These are phyloP conservation scores for Athalia rosae DNA, from an alignment of 2,888 invertebrate species.

Conservation along the genomic window DNA sequence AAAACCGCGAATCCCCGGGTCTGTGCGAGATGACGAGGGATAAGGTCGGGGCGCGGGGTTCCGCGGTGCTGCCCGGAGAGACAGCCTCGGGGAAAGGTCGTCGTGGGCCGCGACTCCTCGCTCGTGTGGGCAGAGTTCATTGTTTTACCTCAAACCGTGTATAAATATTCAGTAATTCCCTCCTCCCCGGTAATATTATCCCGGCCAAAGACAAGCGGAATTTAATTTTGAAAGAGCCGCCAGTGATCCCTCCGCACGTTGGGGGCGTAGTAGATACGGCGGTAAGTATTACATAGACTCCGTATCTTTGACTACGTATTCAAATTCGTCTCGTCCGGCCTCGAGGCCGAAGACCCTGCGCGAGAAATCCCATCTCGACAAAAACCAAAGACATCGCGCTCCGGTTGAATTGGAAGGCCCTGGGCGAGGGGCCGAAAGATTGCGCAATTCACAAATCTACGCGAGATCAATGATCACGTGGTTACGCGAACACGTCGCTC, in stretches of 20 bases:
- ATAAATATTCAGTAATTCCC: slow-evolving; percentile 63
- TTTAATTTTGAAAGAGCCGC: background rate
- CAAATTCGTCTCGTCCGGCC: no score
- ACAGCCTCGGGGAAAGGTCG: slow-evolving; percentile 37
- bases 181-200: slow-evolving; percentile 9
- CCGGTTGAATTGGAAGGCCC: no score
- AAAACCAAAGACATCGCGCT: no score
- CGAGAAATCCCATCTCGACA: no score
- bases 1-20: slow-evolving; percentile 10
- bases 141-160: slow-evolving; percentile 58
- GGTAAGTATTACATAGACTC: no score
- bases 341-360: no score
- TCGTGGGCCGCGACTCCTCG: slow-evolving; percentile 50
- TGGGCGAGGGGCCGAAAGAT: no score
- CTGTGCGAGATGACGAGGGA: background rate
- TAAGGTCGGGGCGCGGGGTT: slow-evolving; percentile 21
- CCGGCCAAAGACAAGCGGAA: background rate
- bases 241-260: background rate
- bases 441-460: no score
- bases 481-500: no score
- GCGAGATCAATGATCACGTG: no score
- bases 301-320: no score
- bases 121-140: slow-evolving; percentile 61
- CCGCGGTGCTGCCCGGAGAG: background rate
- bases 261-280: slow-evolving; percentile 12